These are phyloP conservation scores for Hydriomena furcata DNA, from an alignment of 2,888 invertebrate species.

Conservation along the genomic window DNA sequence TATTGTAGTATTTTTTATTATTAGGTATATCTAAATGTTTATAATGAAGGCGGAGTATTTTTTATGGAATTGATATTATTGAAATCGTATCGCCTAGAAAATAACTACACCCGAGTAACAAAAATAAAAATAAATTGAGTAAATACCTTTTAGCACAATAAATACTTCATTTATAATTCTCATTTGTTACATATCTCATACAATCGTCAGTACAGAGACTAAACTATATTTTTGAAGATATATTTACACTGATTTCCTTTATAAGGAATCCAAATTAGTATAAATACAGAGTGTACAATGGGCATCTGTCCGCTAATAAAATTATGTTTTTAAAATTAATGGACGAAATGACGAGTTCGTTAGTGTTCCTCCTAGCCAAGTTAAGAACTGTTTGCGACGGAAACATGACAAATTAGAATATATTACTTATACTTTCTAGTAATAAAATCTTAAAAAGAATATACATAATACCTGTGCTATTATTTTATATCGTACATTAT, in stretches of 20 bases:
- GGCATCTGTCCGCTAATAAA: constrained; percentile 77
- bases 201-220: constrained; percentile 67
- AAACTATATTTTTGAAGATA: constrained; percentile 69
- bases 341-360: constrained; percentile 83
- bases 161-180: constrained; percentile 70
- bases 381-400: constrained; percentile 81
- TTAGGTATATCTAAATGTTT: too few species aligned
- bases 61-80: constrained; percentile 24
- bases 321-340: constrained; percentile 81
- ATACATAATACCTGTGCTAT: constrained; percentile 76
- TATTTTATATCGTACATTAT: constrained; percentile 76
- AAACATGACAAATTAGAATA: constrained; percentile 76
- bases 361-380: constrained; percentile 79
- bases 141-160: constrained; percentile 62
- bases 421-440: constrained; percentile 53
- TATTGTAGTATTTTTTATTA: background rate
- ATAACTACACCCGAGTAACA: constrained; percentile 54
- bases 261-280: constrained; percentile 71
- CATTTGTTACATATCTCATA: constrained; percentile 61
- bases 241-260: constrained; percentile 78
- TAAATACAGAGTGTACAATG: constrained; percentile 71
- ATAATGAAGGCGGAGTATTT: constrained; percentile 21
- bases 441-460: constrained; percentile 75
- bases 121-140: constrained; percentile 50
- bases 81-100: constrained; percentile 44